Conservation (phyloP, 2,888 invertebrate genomes). For the Eupsilia transversa region DNA sequence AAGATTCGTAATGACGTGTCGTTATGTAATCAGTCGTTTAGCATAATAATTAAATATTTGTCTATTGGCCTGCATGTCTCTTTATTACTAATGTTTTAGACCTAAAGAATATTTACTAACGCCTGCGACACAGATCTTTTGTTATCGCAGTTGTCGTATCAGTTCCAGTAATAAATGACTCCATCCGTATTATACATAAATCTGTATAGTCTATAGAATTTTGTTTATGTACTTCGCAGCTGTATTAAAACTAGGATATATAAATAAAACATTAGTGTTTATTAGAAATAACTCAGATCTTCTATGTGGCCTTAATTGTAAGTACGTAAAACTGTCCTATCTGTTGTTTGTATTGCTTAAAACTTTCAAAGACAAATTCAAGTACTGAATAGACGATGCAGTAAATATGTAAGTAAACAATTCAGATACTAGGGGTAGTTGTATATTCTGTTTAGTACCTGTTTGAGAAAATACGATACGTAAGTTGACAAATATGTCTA, state of each 20-base stretch:
- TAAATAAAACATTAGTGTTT: conserved; percentile 7
- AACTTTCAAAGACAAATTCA: conserved; percentile 22
- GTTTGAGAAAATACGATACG: neutral
- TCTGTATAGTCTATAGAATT: conserved; percentile 21
- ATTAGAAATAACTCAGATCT: neutral
- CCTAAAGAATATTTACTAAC: neutral
- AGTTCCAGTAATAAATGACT: neutral
- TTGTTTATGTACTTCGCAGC: conserved; percentile 12
- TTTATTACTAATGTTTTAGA: neutral
- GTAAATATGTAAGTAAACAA: conserved; percentile 37
- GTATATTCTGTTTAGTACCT: neutral
- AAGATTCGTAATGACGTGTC: too few species aligned
- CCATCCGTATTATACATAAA: conserved; percentile 29
- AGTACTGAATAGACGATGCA: conserved; percentile 12
- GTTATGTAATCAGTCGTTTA: too few species aligned
- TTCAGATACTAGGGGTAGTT: neutral
- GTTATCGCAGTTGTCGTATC: neutral
- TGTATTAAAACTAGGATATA: conserved; percentile 12
- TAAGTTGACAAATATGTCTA: neutral
- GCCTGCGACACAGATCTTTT: conserved; percentile 2
- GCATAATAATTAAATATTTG: neutral
- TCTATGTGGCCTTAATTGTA: conserved; percentile 38
- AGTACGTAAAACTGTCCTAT: conserved; percentile 33
- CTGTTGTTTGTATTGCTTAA: conserved; percentile 44
- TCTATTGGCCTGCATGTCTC: neutral